Conservation (phyloP, 2,113 vertebrate genomes). For the Labeo catla region DNA sequence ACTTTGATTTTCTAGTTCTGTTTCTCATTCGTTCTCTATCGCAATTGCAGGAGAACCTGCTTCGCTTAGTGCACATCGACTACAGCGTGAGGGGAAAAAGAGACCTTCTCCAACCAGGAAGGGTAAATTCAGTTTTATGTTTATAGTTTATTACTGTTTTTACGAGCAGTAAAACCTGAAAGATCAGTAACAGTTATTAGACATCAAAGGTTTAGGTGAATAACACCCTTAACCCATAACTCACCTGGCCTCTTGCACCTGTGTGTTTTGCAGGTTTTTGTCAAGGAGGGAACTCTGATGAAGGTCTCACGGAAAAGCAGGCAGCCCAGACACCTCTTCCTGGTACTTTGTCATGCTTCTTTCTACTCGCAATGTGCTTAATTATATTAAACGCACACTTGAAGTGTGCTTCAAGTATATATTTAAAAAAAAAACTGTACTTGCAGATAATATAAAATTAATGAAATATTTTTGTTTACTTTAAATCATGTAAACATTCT, state of each 20-base stretch:
- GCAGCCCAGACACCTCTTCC: constrained; percentile 92
- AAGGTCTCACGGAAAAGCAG: constrained; percentile 88
- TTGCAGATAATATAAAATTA: neutral
- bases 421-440: neutral
- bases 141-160: constrained; percentile 24
- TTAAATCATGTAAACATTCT: neutral
- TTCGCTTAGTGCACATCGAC: constrained; percentile 94
- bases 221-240: neutral
- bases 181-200: constrained; percentile 19
- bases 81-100: constrained; percentile 90
- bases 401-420: neutral
- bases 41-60: constrained; percentile 87
- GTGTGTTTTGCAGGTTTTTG: constrained; percentile 82
- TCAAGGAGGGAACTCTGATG: constrained; percentile 96
- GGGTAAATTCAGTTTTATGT: constrained; percentile 80
- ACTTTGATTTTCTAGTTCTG: constrained; percentile 52
- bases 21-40: constrained; percentile 21
- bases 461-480: neutral
- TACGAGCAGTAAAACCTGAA: constrained; percentile 20
- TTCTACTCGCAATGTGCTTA: neutral
- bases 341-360: constrained; percentile 77
- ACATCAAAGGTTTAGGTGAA: constrained; percentile 13
- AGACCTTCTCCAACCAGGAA: constrained; percentile 88
- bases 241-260: constrained; percentile 35
- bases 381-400: neutral